phyloP scores from a whole-genome alignment of 2,113 vertebrate genomes.

The Sterrhoptilus dennistouni region DNA sequence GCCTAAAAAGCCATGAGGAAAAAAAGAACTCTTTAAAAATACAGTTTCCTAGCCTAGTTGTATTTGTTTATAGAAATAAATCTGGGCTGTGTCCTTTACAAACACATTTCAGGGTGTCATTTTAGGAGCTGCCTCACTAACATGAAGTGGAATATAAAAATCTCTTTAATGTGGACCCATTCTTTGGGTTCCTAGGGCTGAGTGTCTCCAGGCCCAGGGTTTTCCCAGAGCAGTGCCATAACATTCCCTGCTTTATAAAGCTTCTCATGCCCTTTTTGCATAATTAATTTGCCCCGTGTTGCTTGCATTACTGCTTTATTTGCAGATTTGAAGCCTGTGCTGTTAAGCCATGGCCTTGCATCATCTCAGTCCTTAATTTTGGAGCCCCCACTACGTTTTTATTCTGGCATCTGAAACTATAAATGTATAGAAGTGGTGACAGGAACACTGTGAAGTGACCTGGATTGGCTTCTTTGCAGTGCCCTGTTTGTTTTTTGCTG shows the following conservation, averaged over 20 bases:
- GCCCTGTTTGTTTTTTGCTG: not conserved
- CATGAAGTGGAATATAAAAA: not conserved
- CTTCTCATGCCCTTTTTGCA: constrained; percentile 37
- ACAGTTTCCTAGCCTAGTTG: not conserved
- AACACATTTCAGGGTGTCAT: not conserved
- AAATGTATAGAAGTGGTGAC: fast-evolving
- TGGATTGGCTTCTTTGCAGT: not conserved
- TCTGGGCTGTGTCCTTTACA: no score
- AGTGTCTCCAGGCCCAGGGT: not conserved
- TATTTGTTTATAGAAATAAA: not conserved
- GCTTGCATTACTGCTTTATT: constrained; percentile 31
- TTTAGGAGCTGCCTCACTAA: not conserved
- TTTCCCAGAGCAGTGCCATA: not conserved
- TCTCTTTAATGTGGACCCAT: not conserved
- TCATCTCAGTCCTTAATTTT: not conserved
- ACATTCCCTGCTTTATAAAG: constrained; percentile 7
- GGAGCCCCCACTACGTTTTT: not conserved
- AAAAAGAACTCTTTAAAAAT: not conserved
- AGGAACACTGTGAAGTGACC: not conserved
- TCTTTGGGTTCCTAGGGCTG: not conserved
- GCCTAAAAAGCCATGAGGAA: not conserved
- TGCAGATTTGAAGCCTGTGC: constrained; percentile 6
- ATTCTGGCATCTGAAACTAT: not conserved
- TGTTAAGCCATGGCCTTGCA: not conserved
- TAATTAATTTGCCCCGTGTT: constrained; percentile 25